Conservation (phyloP, 1,140 invertebrate genomes). For the Caerostris darwini region DNA sequence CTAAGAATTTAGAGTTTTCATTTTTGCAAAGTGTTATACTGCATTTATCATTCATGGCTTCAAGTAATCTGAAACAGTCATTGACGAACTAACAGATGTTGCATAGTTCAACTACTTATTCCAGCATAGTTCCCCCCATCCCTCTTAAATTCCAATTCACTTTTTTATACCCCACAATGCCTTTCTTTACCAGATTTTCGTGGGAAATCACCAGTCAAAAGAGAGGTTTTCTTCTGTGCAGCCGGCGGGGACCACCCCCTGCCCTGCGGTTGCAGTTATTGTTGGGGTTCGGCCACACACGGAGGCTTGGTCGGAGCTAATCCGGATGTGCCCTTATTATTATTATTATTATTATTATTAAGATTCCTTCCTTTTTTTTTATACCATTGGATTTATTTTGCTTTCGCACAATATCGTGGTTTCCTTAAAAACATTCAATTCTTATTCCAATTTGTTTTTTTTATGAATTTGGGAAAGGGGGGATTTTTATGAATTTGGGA, state of each 20-base stretch:
- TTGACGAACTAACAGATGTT: neutral
- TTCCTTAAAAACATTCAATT: neutral
- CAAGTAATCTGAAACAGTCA: neutral
- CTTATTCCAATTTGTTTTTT: constrained; percentile 4
- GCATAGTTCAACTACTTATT: neutral
- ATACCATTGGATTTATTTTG: neutral
- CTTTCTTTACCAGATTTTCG: neutral
- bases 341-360: constrained; percentile 15
- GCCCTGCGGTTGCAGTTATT: neutral
- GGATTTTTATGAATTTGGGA: neutral
- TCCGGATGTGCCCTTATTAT: constrained; percentile 3
- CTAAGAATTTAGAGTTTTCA: no score
- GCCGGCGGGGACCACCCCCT: constrained; percentile 4
- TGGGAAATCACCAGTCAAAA: constrained; percentile 7
- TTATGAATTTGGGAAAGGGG: neutral
- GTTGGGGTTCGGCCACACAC: constrained; percentile 24
- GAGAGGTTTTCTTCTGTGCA: neutral
- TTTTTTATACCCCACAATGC: neutral
- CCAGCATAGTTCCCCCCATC: neutral
- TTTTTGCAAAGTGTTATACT: no score
- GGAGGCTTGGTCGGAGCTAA: neutral
- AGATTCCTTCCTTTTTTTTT: neutral
- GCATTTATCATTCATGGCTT: neutral
- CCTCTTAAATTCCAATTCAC: neutral
- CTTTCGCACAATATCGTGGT: neutral